Conservation (phyloP, 2,113 vertebrate species). For the Tenebrosternarchus preto region DNA sequence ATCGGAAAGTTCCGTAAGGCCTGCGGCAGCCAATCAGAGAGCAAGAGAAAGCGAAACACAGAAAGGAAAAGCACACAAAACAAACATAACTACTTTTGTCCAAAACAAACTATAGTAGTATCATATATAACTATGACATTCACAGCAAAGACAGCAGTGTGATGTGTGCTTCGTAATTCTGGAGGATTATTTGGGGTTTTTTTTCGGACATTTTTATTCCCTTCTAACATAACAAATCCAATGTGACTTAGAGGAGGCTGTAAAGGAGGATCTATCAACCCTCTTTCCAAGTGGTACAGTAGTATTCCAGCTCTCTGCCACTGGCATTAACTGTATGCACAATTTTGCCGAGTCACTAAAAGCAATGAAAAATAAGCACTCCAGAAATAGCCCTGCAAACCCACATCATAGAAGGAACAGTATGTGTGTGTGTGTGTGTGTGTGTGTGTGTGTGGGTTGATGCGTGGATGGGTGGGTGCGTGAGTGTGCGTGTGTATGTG, state of each 20-base stretch:
- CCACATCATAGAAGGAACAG: constrained; percentile 16
- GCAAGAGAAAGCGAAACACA: constrained; percentile 41
- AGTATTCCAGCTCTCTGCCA: no score
- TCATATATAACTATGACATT: background rate
- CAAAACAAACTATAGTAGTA: background rate
- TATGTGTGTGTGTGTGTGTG: background rate
- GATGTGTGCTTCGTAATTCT: constrained; percentile 56
- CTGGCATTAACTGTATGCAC: background rate
- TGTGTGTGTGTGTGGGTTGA: background rate
- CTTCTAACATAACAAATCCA: background rate
- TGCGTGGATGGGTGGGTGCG: background rate
- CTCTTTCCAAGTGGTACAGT: no score
- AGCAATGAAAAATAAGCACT: background rate
- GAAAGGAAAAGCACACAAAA: constrained; percentile 26
- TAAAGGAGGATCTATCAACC: no score
- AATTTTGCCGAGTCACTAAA: background rate
- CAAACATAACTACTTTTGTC: background rate
- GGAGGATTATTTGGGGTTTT: background rate
- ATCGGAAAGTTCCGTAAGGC: constrained; percentile 94
- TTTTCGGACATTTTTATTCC: background rate
- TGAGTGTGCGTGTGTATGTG: constrained; percentile 5
- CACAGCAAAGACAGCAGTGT: constrained; percentile 33
- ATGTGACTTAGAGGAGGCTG: no score
- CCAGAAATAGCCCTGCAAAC: constrained; percentile 41
- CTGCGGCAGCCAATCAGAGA: constrained; percentile 67